phyloP scores from a whole-genome alignment of 2,888 invertebrate species.

The Papilio gigon region DNA sequence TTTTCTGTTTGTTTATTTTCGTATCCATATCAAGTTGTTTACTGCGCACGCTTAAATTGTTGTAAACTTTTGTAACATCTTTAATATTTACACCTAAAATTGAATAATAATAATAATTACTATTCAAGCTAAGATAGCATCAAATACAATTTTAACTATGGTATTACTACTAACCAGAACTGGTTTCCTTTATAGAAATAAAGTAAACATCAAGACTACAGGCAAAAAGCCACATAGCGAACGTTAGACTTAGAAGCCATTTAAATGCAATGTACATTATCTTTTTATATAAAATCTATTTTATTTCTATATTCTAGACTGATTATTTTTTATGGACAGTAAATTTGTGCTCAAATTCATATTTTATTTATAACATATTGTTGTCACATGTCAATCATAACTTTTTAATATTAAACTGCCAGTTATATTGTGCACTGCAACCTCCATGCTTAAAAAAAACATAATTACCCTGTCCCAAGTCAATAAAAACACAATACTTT shows the following conservation, averaged over 20 bases:
- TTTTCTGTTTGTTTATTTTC: slow-evolving; percentile 26
- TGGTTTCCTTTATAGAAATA: slow-evolving; percentile 34
- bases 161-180: slow-evolving; percentile 22
- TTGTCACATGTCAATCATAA: slow-evolving; percentile 8
- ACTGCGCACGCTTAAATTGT: slow-evolving; percentile 15
- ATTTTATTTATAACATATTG: slow-evolving; percentile 28
- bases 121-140: too few species aligned
- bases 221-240: slow-evolving; percentile 67
- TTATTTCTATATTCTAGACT: slow-evolving; percentile 3
- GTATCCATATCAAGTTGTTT: slow-evolving; percentile 10
- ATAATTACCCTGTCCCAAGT: neutral
- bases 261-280: slow-evolving; percentile 75
- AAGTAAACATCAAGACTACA: slow-evolving; percentile 58
- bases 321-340: slow-evolving; percentile 38
- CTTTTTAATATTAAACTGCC: slow-evolving; percentile 22
- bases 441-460: neutral
- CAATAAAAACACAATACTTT: too few species aligned
- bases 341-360: slow-evolving; percentile 40
- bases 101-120: slow-evolving; percentile 38
- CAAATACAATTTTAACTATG: too few species aligned
- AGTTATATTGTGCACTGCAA: slow-evolving; percentile 11
- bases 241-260: slow-evolving; percentile 65
- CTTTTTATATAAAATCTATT: slow-evolving; percentile 40
- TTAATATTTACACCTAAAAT: slow-evolving; percentile 37
- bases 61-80: slow-evolving; percentile 8